phyloP scores from a whole-genome alignment of 2,888 invertebrate genomes.

The Julus scandinavius region DNA sequence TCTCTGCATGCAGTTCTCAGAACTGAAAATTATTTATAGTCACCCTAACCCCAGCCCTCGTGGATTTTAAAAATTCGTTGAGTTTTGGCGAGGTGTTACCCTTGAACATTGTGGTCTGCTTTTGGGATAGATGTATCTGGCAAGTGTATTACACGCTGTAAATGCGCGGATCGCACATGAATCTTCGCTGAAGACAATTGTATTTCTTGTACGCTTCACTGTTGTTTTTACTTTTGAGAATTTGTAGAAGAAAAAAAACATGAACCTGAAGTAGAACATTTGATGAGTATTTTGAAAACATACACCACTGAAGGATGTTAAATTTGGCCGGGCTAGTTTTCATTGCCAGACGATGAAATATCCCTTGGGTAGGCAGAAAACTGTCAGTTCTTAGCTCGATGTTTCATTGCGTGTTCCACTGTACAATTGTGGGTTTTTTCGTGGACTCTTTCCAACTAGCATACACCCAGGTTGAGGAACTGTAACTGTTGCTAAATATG shows the following conservation, averaged over 20 bases:
- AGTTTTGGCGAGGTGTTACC: neutral
- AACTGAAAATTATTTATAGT: constrained; percentile 15
- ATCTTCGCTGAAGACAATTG: neutral
- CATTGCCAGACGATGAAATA: constrained; percentile 30
- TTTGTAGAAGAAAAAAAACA: neutral
- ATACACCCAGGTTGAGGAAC: constrained; percentile 22
- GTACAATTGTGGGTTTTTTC: neutral
- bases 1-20: neutral
- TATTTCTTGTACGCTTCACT: neutral
- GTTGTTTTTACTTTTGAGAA: neutral
- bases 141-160: neutral
- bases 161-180: neutral
- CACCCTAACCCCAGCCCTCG: neutral
- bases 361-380: neutral
- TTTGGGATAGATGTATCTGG: neutral
- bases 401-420: constrained; percentile 5
- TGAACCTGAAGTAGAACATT: neutral
- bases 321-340: neutral
- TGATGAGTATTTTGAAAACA: neutral
- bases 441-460: constrained; percentile 9
- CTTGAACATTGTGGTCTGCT: neutral
- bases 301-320: constrained; percentile 1
- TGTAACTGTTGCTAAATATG: constrained; percentile 24
- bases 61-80: neutral
- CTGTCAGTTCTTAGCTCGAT: neutral